A percentile compares a stretch with the other conserved stretches of the same genome.
phyloP scores from a whole-genome alignment of 2,797 vertebrate species.

The Poecilia wingei region DNA sequence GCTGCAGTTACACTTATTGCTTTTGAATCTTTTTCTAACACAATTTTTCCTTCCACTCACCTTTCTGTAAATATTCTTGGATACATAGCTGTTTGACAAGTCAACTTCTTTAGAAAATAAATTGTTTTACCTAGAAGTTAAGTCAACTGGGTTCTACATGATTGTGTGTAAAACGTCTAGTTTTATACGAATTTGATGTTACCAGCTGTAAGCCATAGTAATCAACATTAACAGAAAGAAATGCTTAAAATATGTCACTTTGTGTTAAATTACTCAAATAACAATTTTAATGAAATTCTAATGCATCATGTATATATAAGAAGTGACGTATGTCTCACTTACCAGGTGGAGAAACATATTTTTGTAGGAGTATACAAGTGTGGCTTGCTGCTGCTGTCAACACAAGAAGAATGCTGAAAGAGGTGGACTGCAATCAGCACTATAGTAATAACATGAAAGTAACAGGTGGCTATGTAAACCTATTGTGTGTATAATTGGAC shows the following conservation, averaged over 20 bases:
- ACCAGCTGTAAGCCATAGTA: not conserved
- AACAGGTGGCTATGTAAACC: constrained; percentile 63
- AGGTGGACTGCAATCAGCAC: constrained; percentile 9
- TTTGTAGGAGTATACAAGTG: not conserved
- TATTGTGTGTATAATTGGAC: constrained; percentile 67
- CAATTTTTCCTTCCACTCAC: not conserved
- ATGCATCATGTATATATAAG: not conserved
- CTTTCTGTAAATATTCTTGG: not conserved
- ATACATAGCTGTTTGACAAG: not conserved
- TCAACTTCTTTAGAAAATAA: not conserved
- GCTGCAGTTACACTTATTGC: not conserved
- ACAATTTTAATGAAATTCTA: not conserved
- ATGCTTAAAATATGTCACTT: not conserved
- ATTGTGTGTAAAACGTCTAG: too few species aligned
- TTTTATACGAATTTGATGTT: too few species aligned
- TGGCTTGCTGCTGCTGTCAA: constrained; percentile 27
- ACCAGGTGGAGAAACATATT: constrained; percentile 64
- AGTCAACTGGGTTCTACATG: too few species aligned
- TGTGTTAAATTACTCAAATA: not conserved
- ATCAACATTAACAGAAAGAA: not conserved
- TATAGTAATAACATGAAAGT: constrained; percentile 56
- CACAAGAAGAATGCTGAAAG: constrained; percentile 24
- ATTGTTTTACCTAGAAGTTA: not conserved
- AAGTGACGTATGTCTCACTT: constrained; percentile 42
- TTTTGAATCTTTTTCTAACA: not conserved